Base-by-base conservation (phyloP, 2,888 invertebrate species). In the Xanthia togata region DNA sequence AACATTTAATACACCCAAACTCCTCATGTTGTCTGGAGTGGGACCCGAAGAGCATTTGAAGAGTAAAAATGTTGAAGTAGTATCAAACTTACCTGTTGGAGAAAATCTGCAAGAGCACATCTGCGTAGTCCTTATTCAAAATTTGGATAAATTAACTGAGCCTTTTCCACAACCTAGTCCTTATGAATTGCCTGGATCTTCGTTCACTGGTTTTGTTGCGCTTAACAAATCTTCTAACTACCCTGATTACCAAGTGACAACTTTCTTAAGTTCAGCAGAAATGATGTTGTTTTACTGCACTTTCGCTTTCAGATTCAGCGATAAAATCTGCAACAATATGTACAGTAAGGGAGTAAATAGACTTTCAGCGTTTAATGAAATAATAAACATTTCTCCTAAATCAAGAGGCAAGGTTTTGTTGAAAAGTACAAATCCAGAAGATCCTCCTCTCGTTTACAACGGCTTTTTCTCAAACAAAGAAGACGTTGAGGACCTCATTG, bases 231-330 rank as follows among this genome's bases (percentile, higher is more conserved):
- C 79, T 59, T 85, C 87, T 23, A 76, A 81, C 12, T 80, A 82
- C 35, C 83, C 91, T 23, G 90, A 91, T 57, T 91, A 89, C 53
- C 90, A 88, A 76, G 74, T 73, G 12, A 83, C 81, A 65, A 88
- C 82, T 23, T 87, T 74, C 57, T 78, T 79, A 65, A 78, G 74
- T 35, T 75, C 68, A 53, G 81, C 81, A 38, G 83, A 84, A 78
- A 11, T 70, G 4, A 84, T 78, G 77, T 76, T 55, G 90, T 90
- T 72, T 38, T 92, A 84, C n/a, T 90, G 90, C 44, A 65, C 79
- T 94, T 97, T 65, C 97, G 97, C 91, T 96, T 93, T 87, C 93
- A 96, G 35, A 94, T 97, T 81, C 96, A 97, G 88, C 14, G 78
- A 90, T 20, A 85, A 87, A 9, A 74, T 91, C 41, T 90, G 91